Base-by-base conservation (phyloP, 2,888 invertebrate species). In the Mesorhabditis sp. region DNA sequence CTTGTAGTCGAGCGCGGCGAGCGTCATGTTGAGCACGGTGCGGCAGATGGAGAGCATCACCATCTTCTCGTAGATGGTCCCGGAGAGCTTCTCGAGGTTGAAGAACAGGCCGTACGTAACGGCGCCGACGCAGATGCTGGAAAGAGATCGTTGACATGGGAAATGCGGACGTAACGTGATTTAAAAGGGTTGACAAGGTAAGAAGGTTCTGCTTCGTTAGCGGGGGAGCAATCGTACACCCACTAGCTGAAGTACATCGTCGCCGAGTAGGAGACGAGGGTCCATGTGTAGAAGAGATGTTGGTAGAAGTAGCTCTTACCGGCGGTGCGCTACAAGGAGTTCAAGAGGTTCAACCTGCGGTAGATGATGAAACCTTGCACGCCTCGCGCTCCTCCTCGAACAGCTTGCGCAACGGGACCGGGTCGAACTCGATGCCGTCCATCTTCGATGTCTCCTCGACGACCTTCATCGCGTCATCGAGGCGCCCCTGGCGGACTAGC, bases 11-110 rank as follows among this genome's bases (percentile, higher is more conserved):
- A n/a, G 10, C n/a, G 58, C 58, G 10, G 58, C 58, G n/a, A n/a
- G n/a, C 7, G n/a, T 10, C 58, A 50, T 13, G n/a, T 50, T n/a
- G 58, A 50, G n/a, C 58, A 50, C n/a, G 10, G n/a, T 13, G 10
- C 58, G 58, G n/a, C 7, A n/a, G n/a, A 10, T n/a, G n/a, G 10
- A 10, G 58, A 50, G 7, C 58, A 50, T 50, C 58, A 50, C 7
- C 7, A n/a, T 50, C 58, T 50, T 50, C 2, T 50, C 58, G n/a
- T 50, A 50, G n/a, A 50, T 10, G n/a, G 58, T 13, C n/a, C 58
- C 58, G 10, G 58, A 50, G 58, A 50, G 7, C n/a, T 50, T 50
- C 58, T 50, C 58, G 58, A 50, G n/a, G 58, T 50, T 50, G 58
- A 50, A 50, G 7, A 50, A 50, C 58, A 50, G 58, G 7, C 10